Evolutionary conservation across 2,797 vertebrate species (phyloP).

Genomic region (Heterohyrax brucei): DNA sequence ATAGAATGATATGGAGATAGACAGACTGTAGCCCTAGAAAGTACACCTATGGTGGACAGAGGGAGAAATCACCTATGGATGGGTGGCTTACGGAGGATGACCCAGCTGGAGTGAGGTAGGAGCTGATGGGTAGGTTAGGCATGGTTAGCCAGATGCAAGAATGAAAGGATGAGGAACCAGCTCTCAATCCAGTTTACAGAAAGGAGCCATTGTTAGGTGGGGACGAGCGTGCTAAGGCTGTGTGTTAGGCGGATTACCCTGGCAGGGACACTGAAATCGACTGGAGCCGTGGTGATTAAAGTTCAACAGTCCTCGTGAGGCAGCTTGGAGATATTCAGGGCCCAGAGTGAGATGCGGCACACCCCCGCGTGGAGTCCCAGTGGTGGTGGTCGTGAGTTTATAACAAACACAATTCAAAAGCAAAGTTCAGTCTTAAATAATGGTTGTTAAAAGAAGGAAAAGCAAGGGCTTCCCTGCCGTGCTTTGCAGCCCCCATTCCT

Average conservation of each 20-base stretch:
- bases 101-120: background rate
- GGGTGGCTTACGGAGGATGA: background rate
- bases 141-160: background rate
- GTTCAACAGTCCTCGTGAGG: background rate
- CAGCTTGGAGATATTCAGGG: background rate
- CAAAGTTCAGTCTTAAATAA: background rate
- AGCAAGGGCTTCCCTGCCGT: background rate
- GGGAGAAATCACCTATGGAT: background rate
- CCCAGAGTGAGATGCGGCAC: background rate
- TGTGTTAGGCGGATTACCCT: slow-evolving; percentile 23
- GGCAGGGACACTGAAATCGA: background rate
- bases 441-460: background rate
- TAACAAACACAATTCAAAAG: background rate
- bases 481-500: background rate
- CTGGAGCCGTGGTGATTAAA: background rate
- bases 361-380: rapidly evolving
- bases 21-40: background rate
- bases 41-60: background rate
- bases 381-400: background rate
- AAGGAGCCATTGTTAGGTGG: background rate
- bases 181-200: background rate
- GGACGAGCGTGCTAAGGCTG: background rate
- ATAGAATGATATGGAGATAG: background rate
- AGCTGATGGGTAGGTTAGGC: background rate
- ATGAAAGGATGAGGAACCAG: background rate